Evolutionary conservation across 2,888 invertebrate species (phyloP).

Genomic region (Hyposoter dolosus): DNA sequence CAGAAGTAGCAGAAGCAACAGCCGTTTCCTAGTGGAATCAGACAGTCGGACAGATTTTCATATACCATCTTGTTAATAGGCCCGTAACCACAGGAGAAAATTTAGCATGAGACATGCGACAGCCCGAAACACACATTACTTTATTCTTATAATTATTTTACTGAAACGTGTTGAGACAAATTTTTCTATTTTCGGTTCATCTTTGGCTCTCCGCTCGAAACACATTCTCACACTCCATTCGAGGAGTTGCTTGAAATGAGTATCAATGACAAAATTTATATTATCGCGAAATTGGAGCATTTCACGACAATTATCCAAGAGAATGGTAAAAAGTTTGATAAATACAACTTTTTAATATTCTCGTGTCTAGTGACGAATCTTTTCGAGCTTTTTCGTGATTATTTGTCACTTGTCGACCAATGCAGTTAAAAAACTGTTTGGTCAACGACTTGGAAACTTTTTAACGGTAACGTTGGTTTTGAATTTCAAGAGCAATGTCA

Average conservation of each 20-base stretch:
- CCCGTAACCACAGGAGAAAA: conserved; percentile 74
- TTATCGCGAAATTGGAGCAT: too few relatives aligned
- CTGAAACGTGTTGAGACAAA: background rate
- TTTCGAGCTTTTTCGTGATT: too few relatives aligned
- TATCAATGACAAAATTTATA: background rate
- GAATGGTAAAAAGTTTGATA: too few relatives aligned
- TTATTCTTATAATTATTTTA: background rate
- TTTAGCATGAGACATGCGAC: conserved; percentile 5
- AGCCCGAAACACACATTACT: background rate
- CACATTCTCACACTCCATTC: background rate
- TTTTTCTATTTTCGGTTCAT: background rate
- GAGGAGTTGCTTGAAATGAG: background rate
- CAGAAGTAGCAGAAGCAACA: conserved; percentile 79
- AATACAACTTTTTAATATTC: too few relatives aligned
- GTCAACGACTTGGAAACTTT: too few relatives aligned
- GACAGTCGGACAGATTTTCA: conserved; percentile 74
- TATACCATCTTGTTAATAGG: conserved; percentile 56
- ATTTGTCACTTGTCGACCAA: too few relatives aligned
- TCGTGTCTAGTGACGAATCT: too few relatives aligned
- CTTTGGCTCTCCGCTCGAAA: background rate
- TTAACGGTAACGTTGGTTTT: too few relatives aligned
- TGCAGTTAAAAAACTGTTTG: too few relatives aligned
- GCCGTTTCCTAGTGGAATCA: conserved; percentile 83
- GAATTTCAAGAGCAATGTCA: too few relatives aligned
- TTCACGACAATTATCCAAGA: too few relatives aligned